Evolutionary conservation across 2,888 invertebrate genomes (phyloP).

Genomic region (Dryomyza anilis): DNA sequence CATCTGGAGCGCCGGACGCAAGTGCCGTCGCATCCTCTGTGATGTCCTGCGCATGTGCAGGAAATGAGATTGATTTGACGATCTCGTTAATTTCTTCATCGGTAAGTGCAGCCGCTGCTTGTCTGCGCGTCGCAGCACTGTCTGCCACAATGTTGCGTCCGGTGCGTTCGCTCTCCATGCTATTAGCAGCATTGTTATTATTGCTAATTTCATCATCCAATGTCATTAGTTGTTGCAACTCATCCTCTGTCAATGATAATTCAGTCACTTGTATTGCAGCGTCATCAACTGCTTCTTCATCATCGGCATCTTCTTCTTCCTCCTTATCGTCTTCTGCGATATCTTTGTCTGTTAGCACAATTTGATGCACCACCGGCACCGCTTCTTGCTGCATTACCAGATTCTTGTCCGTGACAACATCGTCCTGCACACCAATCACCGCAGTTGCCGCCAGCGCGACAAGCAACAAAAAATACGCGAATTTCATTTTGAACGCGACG

Average conservation of each 20-base stretch:
- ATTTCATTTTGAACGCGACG: slow-evolving; percentile 17
- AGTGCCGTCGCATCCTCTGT: slow-evolving; percentile 32
- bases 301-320: not conserved
- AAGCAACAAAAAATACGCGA: not conserved
- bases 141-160: not conserved
- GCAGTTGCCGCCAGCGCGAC: not conserved
- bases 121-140: not conserved
- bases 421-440: too few species aligned
- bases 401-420: not conserved
- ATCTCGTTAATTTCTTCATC: slow-evolving; percentile 38
- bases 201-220: slow-evolving; percentile 4
- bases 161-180: not conserved
- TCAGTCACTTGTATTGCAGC: slow-evolving; percentile 25
- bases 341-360: not conserved
- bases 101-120: slow-evolving; percentile 28
- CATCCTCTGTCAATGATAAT: slow-evolving; percentile 30
- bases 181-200: not conserved
- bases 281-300: not conserved
- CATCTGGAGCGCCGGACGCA: not conserved
- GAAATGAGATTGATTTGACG: slow-evolving; percentile 37
- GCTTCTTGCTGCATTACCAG: too few species aligned
- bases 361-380: too few species aligned
- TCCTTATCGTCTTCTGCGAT: not conserved
- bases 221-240: slow-evolving; percentile 30
- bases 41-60: slow-evolving; percentile 26